phyloP scores from a whole-genome alignment of 2,888 invertebrate genomes.

The Zootermopsis nevadensis region DNA sequence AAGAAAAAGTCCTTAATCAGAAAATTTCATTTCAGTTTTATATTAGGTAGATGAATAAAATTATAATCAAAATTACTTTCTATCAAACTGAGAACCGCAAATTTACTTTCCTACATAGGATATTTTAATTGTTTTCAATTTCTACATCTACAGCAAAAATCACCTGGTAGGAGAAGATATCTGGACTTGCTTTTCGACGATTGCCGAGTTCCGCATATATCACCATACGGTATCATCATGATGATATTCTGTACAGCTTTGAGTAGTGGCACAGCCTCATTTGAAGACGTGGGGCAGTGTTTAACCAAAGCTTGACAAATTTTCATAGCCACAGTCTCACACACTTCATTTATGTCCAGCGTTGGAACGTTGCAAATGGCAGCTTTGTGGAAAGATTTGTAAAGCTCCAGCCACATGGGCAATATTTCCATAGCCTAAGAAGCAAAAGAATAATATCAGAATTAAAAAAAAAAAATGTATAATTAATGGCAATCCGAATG shows the following conservation, averaged over 20 bases:
- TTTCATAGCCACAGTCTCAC: conserved; percentile 2
- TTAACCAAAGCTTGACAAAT: background rate
- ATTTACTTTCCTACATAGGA: no score
- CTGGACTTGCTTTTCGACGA: background rate
- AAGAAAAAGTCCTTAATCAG: no score
- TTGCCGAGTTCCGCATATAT: background rate
- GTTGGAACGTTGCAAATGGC: background rate
- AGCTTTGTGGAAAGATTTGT: background rate
- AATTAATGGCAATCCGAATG: no score
- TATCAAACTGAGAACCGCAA: no score
- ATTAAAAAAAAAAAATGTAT: no score
- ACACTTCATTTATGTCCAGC: conserved; percentile 32
- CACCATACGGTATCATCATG: background rate
- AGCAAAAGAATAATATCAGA: background rate
- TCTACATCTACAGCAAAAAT: no score
- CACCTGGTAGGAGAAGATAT: background rate
- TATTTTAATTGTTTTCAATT: no score
- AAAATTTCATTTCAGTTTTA: no score
- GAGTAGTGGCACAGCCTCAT: background rate
- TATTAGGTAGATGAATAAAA: no score
- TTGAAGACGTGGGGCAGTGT: background rate
- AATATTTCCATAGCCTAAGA: conserved; percentile 2
- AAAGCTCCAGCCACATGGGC: conserved; percentile 30
- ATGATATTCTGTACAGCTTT: conserved; percentile 12
- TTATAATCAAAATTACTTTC: no score